Conservation (phyloP, 2,113 vertebrate genomes). For the Poeciliopsis occidentalis region DNA sequence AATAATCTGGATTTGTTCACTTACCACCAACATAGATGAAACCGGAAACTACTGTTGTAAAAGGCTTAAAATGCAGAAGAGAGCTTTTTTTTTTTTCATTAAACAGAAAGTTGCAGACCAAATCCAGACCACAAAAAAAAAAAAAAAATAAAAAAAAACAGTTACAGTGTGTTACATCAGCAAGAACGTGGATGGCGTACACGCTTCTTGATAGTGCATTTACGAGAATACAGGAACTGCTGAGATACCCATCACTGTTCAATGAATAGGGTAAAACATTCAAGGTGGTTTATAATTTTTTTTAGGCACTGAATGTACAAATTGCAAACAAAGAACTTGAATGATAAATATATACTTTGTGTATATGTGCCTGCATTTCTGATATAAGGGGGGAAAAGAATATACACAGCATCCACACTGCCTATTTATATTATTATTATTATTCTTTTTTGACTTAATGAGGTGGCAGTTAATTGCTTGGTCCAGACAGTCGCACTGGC, state of each 20-base stretch:
- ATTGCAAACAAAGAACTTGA: slow-evolving; percentile 45
- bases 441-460: slow-evolving; percentile 59
- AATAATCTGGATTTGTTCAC: background rate
- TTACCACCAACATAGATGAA: background rate
- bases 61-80: background rate
- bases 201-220: slow-evolving; percentile 3
- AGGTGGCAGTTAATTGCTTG: slow-evolving; percentile 58
- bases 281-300: too few species aligned
- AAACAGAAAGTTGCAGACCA: too few species aligned
- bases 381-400: slow-evolving; percentile 20
- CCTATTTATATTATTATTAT: background rate
- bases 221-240: slow-evolving; percentile 40
- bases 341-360: slow-evolving; percentile 29
- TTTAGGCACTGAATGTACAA: slow-evolving; percentile 22
- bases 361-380: slow-evolving; percentile 13
- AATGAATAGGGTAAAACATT: too few species aligned
- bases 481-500: slow-evolving; percentile 45
- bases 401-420: slow-evolving; percentile 58
- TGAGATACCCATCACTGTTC: slow-evolving; percentile 22
- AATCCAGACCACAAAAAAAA: too few species aligned
- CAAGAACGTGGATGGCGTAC: too few species aligned
- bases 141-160: too few species aligned
- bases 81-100: too few species aligned
- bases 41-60: background rate
- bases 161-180: too few species aligned